phyloP scores from a whole-genome alignment of 1,140 invertebrate genomes.

The Cydia amplana region DNA sequence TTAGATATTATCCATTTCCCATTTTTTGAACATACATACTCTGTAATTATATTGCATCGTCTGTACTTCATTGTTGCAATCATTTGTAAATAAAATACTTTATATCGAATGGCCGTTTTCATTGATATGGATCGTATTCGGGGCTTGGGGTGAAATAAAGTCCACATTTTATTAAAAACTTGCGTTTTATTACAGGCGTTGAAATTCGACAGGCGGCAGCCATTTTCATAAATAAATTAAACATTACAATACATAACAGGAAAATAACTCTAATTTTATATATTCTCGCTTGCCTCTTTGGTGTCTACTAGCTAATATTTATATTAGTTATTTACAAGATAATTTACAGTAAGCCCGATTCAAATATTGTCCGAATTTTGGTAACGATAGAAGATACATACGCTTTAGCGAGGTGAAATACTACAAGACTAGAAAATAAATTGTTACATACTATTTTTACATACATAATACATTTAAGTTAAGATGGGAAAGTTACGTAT shows the following conservation, averaged over 20 bases:
- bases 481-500: constrained; percentile 14
- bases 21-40: constrained; percentile 75
- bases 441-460: constrained; percentile 22
- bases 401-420: constrained; percentile 14
- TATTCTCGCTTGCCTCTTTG: constrained; percentile 71
- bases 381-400: constrained; percentile 28
- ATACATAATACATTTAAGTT: constrained; percentile 9
- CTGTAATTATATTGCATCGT: constrained; percentile 79
- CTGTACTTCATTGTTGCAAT: constrained; percentile 80
- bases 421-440: constrained; percentile 29
- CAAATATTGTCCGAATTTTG: constrained; percentile 15
- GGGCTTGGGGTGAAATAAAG: constrained; percentile 41
- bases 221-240: constrained; percentile 69
- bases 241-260: constrained; percentile 73
- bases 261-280: constrained; percentile 64
- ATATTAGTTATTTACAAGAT: constrained; percentile 41
- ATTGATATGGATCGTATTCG: constrained; percentile 34
- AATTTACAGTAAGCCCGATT: constrained; percentile 28
- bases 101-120: constrained; percentile 68
- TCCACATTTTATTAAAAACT: constrained; percentile 41
- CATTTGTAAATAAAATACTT: constrained; percentile 82
- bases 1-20: constrained; percentile 77
- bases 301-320: constrained; percentile 74
- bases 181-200: constrained; percentile 59
- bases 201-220: constrained; percentile 45